These are phyloP conservation scores for Palaemon carinicauda DNA, from an alignment of 1,140 invertebrate genomes.

Conservation along the genomic window DNA sequence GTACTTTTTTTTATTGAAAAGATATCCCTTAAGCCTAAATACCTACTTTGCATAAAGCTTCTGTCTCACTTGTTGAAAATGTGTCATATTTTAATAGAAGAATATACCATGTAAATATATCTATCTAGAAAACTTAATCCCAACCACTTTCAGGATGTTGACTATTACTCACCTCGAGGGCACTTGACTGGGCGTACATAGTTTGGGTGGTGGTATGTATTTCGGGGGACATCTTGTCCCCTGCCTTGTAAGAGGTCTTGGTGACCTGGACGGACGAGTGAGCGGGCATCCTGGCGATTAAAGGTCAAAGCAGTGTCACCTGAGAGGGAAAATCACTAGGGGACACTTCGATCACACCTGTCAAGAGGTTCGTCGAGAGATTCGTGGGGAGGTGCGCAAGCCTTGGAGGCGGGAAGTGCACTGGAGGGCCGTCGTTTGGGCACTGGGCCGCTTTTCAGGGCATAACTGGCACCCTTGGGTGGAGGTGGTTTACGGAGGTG, in stretches of 20 bases:
- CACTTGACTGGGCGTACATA: constrained; percentile 5
- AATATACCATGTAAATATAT: background rate
- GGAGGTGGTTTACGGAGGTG: too few relatives aligned
- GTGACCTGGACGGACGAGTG: constrained; percentile 33
- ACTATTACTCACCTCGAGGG: constrained; percentile 25
- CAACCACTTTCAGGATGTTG: background rate
- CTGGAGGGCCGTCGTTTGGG: constrained; percentile 40
- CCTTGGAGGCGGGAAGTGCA: constrained; percentile 42
- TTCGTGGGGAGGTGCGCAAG: constrained; percentile 8
- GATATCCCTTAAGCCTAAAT: too few relatives aligned
- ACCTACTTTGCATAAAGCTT: too few relatives aligned
- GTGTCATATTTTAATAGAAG: too few relatives aligned
- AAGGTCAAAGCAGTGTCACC: background rate
- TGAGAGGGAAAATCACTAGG: background rate
- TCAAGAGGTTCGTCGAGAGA: background rate
- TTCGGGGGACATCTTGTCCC: constrained; percentile 24
- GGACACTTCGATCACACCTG: background rate
- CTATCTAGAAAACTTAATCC: too few relatives aligned
- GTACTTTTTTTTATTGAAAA: too few relatives aligned
- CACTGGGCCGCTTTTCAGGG: constrained; percentile 19
- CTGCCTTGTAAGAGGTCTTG: constrained; percentile 49
- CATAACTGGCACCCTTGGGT: background rate
- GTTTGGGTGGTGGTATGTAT: constrained; percentile 24
- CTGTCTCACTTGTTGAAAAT: too few relatives aligned
- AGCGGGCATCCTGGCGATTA: constrained; percentile 34